Percentiles rank a stretch among this genome's conserved stretches.
Evolutionary conservation across 2,888 invertebrate genomes (phyloP).

Genomic region (Halocaridina rubra): DNA sequence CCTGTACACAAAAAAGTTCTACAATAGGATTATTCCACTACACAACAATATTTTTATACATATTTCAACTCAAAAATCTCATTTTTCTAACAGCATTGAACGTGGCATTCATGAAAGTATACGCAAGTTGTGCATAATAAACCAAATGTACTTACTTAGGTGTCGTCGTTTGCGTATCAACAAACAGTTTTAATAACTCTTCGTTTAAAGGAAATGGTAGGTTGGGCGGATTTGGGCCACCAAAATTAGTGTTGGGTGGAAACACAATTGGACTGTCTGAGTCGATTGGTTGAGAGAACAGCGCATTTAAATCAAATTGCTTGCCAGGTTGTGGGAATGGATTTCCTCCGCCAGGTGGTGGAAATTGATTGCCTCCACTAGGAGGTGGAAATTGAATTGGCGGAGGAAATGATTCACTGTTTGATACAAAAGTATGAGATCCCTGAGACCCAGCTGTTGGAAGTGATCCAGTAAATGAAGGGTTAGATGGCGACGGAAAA

Average conservation of each 20-base stretch:
- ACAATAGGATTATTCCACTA: neutral
- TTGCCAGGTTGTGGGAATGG: neutral
- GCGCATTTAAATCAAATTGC: neutral
- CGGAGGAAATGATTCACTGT: neutral
- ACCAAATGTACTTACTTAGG: constrained; percentile 19
- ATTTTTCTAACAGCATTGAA: neutral
- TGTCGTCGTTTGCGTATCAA: neutral
- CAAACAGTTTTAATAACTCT: neutral
- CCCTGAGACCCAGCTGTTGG: neutral
- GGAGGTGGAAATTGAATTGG: no score
- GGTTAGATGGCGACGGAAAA: neutral
- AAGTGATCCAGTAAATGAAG: neutral
- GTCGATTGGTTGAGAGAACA: neutral
- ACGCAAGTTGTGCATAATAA: neutral
- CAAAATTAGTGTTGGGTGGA: no score
- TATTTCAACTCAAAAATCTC: neutral
- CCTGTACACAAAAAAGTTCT: neutral
- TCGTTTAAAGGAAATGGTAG: neutral
- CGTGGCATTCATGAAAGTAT: neutral
- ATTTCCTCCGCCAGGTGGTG: neutral
- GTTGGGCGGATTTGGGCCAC: no score
- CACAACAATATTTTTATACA: neutral
- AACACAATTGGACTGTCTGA: neutral
- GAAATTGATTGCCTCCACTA: neutral
- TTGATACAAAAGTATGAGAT: no score